phyloP scores from a whole-genome alignment of 2,888 invertebrate species.

The Drosophila melanosoma region DNA sequence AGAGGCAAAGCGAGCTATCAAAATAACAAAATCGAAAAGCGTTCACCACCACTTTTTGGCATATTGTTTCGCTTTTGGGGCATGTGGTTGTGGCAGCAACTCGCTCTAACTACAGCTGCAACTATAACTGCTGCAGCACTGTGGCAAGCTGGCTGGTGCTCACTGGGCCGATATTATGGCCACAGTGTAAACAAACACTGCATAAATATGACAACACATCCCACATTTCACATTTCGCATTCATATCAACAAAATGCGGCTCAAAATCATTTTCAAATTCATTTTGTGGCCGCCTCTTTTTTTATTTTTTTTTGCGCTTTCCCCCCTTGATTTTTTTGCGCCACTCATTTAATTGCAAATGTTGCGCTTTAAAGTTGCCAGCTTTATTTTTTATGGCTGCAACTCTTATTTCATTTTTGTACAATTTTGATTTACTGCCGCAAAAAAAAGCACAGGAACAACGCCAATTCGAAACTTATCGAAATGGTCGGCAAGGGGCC shows the following conservation, averaged over 20 bases:
- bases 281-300: constrained; percentile 43
- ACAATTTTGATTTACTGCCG: constrained; percentile 54
- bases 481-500: neutral
- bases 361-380: constrained; percentile 43
- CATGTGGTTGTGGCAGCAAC: constrained; percentile 51
- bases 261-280: constrained; percentile 66
- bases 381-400: constrained; percentile 11
- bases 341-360: constrained; percentile 60
- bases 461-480: constrained; percentile 15
- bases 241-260: constrained; percentile 44
- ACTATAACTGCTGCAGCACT: constrained; percentile 7
- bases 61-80: constrained; percentile 56
- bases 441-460: constrained; percentile 38
- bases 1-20: constrained; percentile 54
- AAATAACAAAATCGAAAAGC: constrained; percentile 71
- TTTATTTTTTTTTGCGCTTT: neutral
- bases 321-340: constrained; percentile 8
- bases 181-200: constrained; percentile 58
- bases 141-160: neutral
- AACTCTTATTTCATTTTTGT: neutral
- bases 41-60: constrained; percentile 62
- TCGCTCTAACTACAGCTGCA: constrained; percentile 36
- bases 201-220: constrained; percentile 16
- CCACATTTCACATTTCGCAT: neutral
- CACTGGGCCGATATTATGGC: constrained; percentile 55